Evolutionary conservation across 2,888 invertebrate species (phyloP), one percentile per base, ranked within the genome.

Genomic region (Anticlea derivata): DNA sequence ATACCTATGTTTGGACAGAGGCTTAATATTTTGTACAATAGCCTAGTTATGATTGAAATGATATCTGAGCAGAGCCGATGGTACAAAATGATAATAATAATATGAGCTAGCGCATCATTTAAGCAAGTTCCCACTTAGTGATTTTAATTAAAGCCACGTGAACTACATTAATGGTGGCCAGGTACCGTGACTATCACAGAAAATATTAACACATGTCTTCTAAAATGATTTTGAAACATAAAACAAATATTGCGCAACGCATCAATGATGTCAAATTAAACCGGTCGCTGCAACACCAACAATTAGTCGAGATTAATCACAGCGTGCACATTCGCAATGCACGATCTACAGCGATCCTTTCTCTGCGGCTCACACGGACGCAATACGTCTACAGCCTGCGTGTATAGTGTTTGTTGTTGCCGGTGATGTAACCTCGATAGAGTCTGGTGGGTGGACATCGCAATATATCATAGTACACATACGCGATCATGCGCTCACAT

Each of bases 401-500:
- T n/a, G 23, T 45, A 17, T 7, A 22, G 26, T 35, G 40, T 35
- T 37, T 41, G 43, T 10, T 23, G 33, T 17, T 26, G 39, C 26
- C 50, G 49, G 49, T 58, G 60, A 60, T 50, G 55, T 46, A 49
- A 53, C 44, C 24, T 27, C 43, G 49, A 52, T 55, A 47, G 48
- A 39, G 46, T 24, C 26, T 44, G 46, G 60, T 58, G 57, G 57
- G 57, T 30, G 57, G 51, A 57, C 30, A 43, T 30, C 20, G 26
- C 34, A 34, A 24, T 3, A 39, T 22, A 27, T 22, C 13, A 38
- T 41, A 38, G 20, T 26, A 35, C 27, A 34, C n/a, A 27, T 29
- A 35, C 27, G 34, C 52, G 24, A 31, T 50, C 12, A 39, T 34
- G 17, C 27, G 45, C 22, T 44, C 38, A 27, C 31, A 38, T 38